Base-by-base conservation (phyloP, 2,113 vertebrate species). In the Coptodon rendalli region DNA sequence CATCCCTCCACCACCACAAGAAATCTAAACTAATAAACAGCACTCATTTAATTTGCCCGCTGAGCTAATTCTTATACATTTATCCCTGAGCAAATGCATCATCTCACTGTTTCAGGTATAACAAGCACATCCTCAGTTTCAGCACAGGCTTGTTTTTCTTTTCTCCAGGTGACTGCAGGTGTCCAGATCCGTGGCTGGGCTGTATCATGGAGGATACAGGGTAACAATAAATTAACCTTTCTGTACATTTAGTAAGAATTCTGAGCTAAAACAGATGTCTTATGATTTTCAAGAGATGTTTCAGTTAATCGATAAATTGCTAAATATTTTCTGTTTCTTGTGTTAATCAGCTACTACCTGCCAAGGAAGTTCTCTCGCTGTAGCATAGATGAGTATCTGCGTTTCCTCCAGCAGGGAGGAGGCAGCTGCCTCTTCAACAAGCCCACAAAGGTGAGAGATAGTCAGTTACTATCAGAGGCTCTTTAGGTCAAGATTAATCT, bases 151-250 rank as follows among this genome's bases (percentile, higher is more conserved):
- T 84, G 68, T 89, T 87, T 54, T 92, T 52, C 88, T 6, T 89
- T 2, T 52, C 84, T 87, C 7, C 94, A 99, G 98, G 97, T 61
- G 98, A 97, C 86, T 99, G 98, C 93, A 96, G 97, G 63, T 99
- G 98, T 96, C 97, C 98, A 1, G 98, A 99, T 59, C 92, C 94
- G 0, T 99, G 98, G 98, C 96, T 98, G 86, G 98, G 98, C 36
- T 99, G 98, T 22, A 99, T 99, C 94, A 99, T 99, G 98, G 98
- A 99, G 91, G 98, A 99, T 91, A 99, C 98, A 0, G 98, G 98
- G 98, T 99, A 96, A 90, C 94, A 24, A 45, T 13, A 43, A 53
- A 54, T 63, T n/a, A 5, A 24, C 29, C 3, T 10, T 48, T 76
- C 19, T 54, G 8, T 11, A 68, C 17, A 34, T 40, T 53, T 53